These are phyloP conservation scores for Cassiopea xamachana DNA, from an alignment of 30 jellyfish, hydroid and myxozoan genomes.

Conservation along the genomic window DNA sequence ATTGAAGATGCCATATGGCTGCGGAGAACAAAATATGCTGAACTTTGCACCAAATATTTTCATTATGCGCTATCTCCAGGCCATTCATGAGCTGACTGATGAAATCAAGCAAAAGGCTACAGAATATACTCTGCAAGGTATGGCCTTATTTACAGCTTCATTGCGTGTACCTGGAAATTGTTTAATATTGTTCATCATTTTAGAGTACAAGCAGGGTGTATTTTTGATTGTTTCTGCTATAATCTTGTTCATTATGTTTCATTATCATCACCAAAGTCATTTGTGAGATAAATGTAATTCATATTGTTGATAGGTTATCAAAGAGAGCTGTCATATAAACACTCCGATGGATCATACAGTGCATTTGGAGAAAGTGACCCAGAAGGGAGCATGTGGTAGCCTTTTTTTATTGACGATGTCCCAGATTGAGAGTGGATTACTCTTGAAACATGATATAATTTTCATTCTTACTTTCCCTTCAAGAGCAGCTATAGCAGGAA, in stretches of 20 bases:
- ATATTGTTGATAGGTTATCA: constrained; percentile 66
- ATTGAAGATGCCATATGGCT: constrained; percentile 94
- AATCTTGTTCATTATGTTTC: too few relatives aligned
- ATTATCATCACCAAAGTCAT: too few relatives aligned
- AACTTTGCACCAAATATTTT: constrained; percentile 90
- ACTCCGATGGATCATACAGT: constrained; percentile 82
- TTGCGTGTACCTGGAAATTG: background rate
- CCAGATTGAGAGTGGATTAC: too few relatives aligned
- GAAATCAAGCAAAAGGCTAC: constrained; percentile 70
- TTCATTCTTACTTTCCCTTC: too few relatives aligned
- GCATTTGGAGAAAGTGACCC: constrained; percentile 90
- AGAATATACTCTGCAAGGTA: constrained; percentile 80
- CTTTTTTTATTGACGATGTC: background rate
- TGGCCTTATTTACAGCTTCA: background rate
- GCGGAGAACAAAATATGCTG: constrained; percentile 96
- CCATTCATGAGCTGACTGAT: constrained; percentile 68
- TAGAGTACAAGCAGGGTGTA: too few relatives aligned
- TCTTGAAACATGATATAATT: too few relatives aligned
- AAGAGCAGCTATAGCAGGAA: too few relatives aligned
- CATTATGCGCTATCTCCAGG: constrained; percentile 81
- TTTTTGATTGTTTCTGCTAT: too few relatives aligned
- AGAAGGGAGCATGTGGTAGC: constrained; percentile 96
- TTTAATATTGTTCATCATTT: too few relatives aligned
- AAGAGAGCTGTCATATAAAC: constrained; percentile 82
- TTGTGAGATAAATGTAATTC: background rate